Conservation (phyloP, 1,140 invertebrate genomes). For the Macrobrachium rosenbergii region DNA sequence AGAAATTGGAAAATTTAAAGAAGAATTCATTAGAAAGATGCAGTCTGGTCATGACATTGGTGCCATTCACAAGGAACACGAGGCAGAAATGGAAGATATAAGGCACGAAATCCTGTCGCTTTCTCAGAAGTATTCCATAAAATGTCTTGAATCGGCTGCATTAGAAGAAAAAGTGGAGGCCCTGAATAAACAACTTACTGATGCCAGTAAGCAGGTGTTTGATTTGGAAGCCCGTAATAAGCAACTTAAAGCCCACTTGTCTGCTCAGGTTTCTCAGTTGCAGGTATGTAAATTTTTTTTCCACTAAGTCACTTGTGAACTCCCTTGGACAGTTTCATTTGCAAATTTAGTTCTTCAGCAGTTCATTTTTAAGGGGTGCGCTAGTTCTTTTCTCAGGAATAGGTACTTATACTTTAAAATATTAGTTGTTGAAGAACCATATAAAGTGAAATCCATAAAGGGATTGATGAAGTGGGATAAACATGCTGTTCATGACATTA, state of each 20-base stretch:
- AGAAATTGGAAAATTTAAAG: constrained; percentile 83
- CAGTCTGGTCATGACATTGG: constrained; percentile 59
- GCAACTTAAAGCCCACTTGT: constrained; percentile 81
- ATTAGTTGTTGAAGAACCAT: too few species aligned
- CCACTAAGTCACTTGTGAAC: too few species aligned
- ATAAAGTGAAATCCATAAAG: too few species aligned
- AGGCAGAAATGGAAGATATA: constrained; percentile 84
- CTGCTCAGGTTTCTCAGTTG: constrained; percentile 74
- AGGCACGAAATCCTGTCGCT: constrained; percentile 87
- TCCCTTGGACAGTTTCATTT: too few species aligned
- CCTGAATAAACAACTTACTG: constrained; percentile 82
- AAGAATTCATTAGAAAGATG: constrained; percentile 76
- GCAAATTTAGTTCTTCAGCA: too few species aligned
- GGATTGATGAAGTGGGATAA: too few species aligned
- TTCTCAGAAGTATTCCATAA: constrained; percentile 90
- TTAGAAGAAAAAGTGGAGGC: constrained; percentile 85
- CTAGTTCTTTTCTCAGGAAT: too few species aligned
- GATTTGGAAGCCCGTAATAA: constrained; percentile 84
- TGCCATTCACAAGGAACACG: constrained; percentile 72
- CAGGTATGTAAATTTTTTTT: constrained; percentile 45
- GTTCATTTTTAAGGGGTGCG: too few species aligned
- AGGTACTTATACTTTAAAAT: too few species aligned
- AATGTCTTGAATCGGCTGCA: constrained; percentile 89
- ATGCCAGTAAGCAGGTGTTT: constrained; percentile 84
- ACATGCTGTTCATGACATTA: too few species aligned